A percentile compares a stretch with the other conserved stretches of the same genome.
Evolutionary conservation across 2,888 invertebrate species (phyloP).

Genomic region (Opisthograptis luteolata): DNA sequence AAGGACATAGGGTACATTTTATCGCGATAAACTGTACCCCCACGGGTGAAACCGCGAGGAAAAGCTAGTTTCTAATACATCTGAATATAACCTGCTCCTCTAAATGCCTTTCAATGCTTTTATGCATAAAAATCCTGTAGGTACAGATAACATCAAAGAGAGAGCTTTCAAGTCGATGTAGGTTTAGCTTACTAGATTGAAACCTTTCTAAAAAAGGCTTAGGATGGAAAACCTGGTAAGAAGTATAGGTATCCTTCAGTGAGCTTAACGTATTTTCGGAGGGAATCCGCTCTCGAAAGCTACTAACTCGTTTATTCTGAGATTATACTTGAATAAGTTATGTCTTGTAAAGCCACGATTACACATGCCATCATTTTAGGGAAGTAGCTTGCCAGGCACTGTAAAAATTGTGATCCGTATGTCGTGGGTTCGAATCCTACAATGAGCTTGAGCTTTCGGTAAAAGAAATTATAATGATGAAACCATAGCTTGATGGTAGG

Average conservation of each 20-base stretch:
- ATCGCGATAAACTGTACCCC: no score
- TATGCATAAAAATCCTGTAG: background rate
- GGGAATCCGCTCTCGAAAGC: background rate
- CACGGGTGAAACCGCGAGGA: no score
- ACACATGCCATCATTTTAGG: background rate
- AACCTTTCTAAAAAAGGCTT: background rate
- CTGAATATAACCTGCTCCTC: no score
- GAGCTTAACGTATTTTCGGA: background rate
- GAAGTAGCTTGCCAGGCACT: no score
- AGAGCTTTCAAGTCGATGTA: background rate
- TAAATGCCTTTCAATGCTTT: background rate
- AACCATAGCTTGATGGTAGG: no score
- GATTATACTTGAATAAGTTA: background rate
- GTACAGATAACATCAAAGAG: background rate
- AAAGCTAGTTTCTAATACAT: no score
- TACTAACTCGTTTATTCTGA: background rate
- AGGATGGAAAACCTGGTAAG: constrained; percentile 1
- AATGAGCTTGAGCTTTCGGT: no score
- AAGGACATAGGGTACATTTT: no score
- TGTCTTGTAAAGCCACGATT: background rate
- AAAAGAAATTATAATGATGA: no score
- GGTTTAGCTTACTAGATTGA: constrained; percentile 7
- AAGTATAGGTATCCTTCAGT: background rate
- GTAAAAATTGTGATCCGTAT: no score
- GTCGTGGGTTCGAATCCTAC: no score